Conservation (phyloP, 2,113 vertebrate species). For the Elaphurus davidianus region DNA sequence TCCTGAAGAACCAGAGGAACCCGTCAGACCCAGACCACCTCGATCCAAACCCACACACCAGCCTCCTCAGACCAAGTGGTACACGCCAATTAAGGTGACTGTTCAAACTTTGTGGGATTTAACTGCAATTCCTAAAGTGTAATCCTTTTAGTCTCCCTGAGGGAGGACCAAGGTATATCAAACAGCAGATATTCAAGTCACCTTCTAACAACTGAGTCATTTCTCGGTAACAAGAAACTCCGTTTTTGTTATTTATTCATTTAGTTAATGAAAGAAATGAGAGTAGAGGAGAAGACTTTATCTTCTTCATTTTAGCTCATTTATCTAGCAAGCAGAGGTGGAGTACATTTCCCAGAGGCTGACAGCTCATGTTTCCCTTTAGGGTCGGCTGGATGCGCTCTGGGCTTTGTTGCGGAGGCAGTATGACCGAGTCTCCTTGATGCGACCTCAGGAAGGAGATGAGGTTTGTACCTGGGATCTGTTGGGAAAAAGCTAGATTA, state of each 20-base stretch:
- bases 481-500: not conserved
- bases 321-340: not conserved
- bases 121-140: not conserved
- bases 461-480: slow-evolving; percentile 83
- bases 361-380: not conserved
- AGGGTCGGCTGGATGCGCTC: slow-evolving; percentile 94
- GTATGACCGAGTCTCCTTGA: slow-evolving; percentile 95
- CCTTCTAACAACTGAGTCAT: not conserved
- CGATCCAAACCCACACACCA: slow-evolving; percentile 78
- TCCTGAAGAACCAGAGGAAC: slow-evolving; percentile 89
- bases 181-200: not conserved
- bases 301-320: not conserved
- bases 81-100: slow-evolving; percentile 95
- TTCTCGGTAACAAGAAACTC: not conserved
- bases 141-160: not conserved
- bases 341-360: not conserved
- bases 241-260: not conserved
- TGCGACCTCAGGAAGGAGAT: slow-evolving; percentile 93
- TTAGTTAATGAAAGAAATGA: not conserved
- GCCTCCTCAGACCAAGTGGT: slow-evolving; percentile 90
- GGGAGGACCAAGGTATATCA: not conserved
- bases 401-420: slow-evolving; percentile 93
- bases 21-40: slow-evolving; percentile 78
- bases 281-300: not conserved
- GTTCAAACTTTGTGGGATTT: not conserved